phyloP scores from a whole-genome alignment of 2,888 invertebrate genomes.

The Germaria angustata region DNA sequence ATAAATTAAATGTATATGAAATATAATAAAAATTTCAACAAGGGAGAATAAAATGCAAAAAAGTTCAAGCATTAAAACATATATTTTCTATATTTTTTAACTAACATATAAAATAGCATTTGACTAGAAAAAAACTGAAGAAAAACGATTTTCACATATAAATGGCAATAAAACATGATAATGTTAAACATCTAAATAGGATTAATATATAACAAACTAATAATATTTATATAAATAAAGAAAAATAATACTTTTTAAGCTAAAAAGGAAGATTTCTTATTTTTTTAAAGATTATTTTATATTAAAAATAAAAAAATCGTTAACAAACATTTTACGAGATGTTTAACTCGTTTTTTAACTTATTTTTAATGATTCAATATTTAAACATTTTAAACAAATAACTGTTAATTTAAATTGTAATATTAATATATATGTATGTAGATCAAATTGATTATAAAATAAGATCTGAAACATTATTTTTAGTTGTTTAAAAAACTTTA shows the following conservation, averaged over 20 bases:
- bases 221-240: conserved; percentile 51
- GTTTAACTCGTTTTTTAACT: not conserved
- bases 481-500: too few species aligned
- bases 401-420: conserved; percentile 12
- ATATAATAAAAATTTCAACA: conserved; percentile 38
- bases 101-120: conserved; percentile 56
- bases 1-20: conserved; percentile 26
- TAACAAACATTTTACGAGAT: not conserved
- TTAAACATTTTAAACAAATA: not conserved
- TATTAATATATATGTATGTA: too few species aligned
- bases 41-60: conserved; percentile 51
- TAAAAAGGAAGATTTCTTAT: conserved; percentile 58
- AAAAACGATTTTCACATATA: conserved; percentile 24
- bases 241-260: conserved; percentile 66
- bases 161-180: conserved; percentile 54
- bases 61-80: conserved; percentile 40
- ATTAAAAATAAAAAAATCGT: conserved; percentile 17
- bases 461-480: not conserved
- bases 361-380: conserved; percentile 1
- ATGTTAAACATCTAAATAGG: conserved; percentile 47
- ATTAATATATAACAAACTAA: conserved; percentile 57
- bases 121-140: conserved; percentile 61
- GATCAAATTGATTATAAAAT: not conserved
- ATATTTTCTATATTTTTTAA: conserved; percentile 23
- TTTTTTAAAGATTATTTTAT: conserved; percentile 33